phyloP scores from a whole-genome alignment of 2,797 vertebrate genomes.

The Austrolebias charrua region DNA sequence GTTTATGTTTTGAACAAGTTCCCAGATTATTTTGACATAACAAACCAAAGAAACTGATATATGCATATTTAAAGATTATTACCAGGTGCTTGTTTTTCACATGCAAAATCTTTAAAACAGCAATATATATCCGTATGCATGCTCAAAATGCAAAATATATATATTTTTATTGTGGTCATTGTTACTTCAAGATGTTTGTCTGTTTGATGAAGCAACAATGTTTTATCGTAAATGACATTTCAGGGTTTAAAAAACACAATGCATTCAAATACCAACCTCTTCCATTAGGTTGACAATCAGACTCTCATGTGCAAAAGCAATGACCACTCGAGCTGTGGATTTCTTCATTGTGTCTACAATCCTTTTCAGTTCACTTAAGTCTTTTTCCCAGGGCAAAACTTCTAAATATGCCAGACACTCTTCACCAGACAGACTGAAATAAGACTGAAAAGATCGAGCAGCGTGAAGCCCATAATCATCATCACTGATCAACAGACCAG shows the following conservation, averaged over 20 bases:
- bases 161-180: too few species aligned
- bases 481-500: slow-evolving; percentile 69
- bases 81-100: too few species aligned
- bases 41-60: too few species aligned
- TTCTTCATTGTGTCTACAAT: slow-evolving; percentile 49
- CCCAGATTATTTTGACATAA: neutral
- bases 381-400: slow-evolving; percentile 57
- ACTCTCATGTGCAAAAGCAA: slow-evolving; percentile 52
- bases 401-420: slow-evolving; percentile 71
- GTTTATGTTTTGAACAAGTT: neutral
- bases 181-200: too few species aligned
- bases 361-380: slow-evolving; percentile 32
- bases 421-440: slow-evolving; percentile 33
- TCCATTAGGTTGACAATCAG: slow-evolving; percentile 47
- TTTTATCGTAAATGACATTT: too few species aligned
- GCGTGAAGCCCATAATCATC: slow-evolving; percentile 73
- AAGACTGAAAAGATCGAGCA: slow-evolving; percentile 58
- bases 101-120: neutral
- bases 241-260: too few species aligned
- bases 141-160: too few species aligned
- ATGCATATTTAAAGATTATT: too few species aligned
- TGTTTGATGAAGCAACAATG: too few species aligned
- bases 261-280: slow-evolving; percentile 26
- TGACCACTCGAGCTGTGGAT: slow-evolving; percentile 53
- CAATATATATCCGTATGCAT: neutral